Conservation (phyloP, 2,888 invertebrate genomes). For the Sepioteuthis lessoniana region DNA sequence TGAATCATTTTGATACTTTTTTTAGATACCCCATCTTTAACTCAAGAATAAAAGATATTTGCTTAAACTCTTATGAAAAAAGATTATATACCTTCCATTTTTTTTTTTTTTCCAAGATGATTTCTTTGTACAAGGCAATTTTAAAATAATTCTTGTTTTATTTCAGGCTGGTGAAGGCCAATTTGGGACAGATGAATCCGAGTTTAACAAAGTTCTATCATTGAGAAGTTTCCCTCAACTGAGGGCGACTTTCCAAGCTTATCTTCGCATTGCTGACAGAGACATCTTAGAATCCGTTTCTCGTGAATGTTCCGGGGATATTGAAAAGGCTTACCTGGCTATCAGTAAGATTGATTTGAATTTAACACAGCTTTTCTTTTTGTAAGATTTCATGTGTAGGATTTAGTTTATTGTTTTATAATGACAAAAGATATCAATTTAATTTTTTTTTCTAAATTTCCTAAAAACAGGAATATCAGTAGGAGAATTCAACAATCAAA, state of each 20-base stretch:
- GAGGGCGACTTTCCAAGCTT: constrained; percentile 65
- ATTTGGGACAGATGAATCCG: constrained; percentile 69
- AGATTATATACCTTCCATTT: too few species aligned
- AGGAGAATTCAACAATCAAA: too few species aligned
- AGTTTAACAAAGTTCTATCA: constrained; percentile 66
- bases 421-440: too few species aligned
- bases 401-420: too few species aligned
- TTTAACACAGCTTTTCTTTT: not conserved
- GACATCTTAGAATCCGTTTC: constrained; percentile 65
- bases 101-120: too few species aligned
- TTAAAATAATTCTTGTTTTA: not conserved
- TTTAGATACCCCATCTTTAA: not conserved
- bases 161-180: constrained; percentile 68
- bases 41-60: not conserved
- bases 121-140: constrained; percentile 12
- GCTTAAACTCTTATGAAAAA: too few species aligned
- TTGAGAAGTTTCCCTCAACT: constrained; percentile 65
- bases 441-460: too few species aligned
- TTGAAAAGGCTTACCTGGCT: constrained; percentile 64
- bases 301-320: constrained; percentile 64
- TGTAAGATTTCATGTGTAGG: too few species aligned
- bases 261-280: constrained; percentile 59
- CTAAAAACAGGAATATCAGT: too few species aligned
- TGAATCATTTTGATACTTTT: not conserved
- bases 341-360: constrained; percentile 58